Evolutionary conservation across 2,113 vertebrate genomes (phyloP), one percentile per base, ranked within the genome.

Genomic region (Sapajus apella): DNA sequence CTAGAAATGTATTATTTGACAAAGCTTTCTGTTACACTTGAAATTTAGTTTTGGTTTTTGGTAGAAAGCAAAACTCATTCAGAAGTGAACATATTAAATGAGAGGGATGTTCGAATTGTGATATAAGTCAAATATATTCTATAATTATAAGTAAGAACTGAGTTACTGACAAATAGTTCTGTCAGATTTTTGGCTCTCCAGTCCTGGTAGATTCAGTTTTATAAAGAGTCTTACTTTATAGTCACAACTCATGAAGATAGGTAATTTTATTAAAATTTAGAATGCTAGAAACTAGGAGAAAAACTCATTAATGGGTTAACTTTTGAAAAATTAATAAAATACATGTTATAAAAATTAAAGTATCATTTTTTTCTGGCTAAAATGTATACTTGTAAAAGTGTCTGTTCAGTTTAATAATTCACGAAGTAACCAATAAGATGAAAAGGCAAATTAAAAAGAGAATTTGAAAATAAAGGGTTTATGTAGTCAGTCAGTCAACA

Each of bases 321-420:
- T 45, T 94, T 4, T 9, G 27, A 52, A 72, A 90, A 27, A 3
- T 87, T 52, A 81, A 70, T 81, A 68, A 84, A 76, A 91, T 56
- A 64, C 0, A 75, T 11, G 70, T 87, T 90, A 64, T 20, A 92
- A 87, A 82, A 66, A 32, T 56, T 75, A 32, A 72, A 94, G 27
- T 75, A 2, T 76, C n/a, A 43, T 27, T 70, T 56, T 56, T 81
- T 21, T 23, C 84, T 80, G 8, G 72, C 45, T 81, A 91, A 87
- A 80, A 52, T 72, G 16, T 77, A 32, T 88, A 47, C 20, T 16
- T 85, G 5, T 84, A 66, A 96, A 91, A 73, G 37, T 82, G 32
- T 75, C 25, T 40, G 66, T 37, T 96, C 8, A 84, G 5, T 75
- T 88, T 95, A 91, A 70, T 91, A 91, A 91, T 84, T 93, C 16